Conservation (phyloP, 2,113 vertebrate genomes). For the Sinocyclocheilus grahami region DNA sequence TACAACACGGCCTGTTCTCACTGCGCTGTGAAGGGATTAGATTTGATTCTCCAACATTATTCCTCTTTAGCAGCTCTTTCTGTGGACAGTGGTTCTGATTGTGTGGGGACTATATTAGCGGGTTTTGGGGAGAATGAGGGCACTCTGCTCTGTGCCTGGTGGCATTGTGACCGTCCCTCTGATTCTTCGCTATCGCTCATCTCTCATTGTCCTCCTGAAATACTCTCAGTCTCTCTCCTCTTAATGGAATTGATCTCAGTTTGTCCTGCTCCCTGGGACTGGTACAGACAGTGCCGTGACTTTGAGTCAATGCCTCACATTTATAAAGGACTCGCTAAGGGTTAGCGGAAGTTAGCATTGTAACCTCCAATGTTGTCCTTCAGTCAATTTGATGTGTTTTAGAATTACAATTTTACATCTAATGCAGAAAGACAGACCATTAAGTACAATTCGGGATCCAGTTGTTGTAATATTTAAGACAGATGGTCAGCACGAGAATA, state of each 20-base stretch:
- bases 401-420: not conserved
- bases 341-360: not conserved
- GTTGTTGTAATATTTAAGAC: not conserved
- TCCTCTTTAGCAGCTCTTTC: slow-evolving; percentile 76
- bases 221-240: slow-evolving; percentile 67
- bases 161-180: slow-evolving; percentile 67
- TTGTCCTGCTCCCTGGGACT: slow-evolving; percentile 46
- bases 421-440: not conserved
- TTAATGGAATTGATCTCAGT: slow-evolving; percentile 77
- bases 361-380: slow-evolving; percentile 26
- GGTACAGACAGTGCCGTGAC: slow-evolving; percentile 30
- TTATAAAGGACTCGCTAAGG: slow-evolving; percentile 50
- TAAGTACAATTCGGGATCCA: not conserved
- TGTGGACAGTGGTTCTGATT: slow-evolving; percentile 78
- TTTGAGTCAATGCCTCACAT: slow-evolving; percentile 59
- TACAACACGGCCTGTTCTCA: slow-evolving; percentile 85
- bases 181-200: slow-evolving; percentile 45
- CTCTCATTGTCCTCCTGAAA: slow-evolving; percentile 57
- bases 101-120: slow-evolving; percentile 75
- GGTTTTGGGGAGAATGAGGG: slow-evolving; percentile 65
- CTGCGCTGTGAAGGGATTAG: slow-evolving; percentile 85
- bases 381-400: not conserved
- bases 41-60: slow-evolving; percentile 84
- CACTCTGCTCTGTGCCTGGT: slow-evolving; percentile 60
- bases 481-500: not conserved